Percentiles rank a stretch among this genome's conserved stretches.
These are phyloP conservation scores for Nanger granti DNA, from an alignment of 2,113 vertebrate species.

Conservation along the genomic window DNA sequence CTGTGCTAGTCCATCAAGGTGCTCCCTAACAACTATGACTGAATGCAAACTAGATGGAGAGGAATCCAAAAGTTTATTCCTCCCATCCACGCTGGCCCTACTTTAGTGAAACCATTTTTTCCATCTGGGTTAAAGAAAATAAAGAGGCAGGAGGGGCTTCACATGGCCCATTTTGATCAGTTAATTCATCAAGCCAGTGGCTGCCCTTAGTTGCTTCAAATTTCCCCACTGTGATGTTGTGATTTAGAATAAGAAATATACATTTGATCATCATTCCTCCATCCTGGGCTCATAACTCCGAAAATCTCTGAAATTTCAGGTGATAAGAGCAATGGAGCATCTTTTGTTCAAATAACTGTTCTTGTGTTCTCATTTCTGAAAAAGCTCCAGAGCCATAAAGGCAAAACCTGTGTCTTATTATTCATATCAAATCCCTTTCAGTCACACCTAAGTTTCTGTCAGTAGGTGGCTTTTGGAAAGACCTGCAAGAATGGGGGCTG, in stretches of 20 bases:
- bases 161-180: not conserved
- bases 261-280: not conserved
- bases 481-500: not conserved
- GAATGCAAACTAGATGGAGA: not conserved
- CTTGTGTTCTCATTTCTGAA: not conserved
- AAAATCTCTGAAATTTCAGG: not conserved
- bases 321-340: not conserved
- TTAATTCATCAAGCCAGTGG: not conserved
- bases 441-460: not conserved
- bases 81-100: not conserved
- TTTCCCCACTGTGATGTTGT: not conserved
- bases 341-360: not conserved
- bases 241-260: not conserved
- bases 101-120: not conserved
- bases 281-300: not conserved
- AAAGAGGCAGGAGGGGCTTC: not conserved
- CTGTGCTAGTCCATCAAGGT: not conserved
- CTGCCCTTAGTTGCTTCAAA: not conserved
- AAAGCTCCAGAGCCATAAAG: not conserved
- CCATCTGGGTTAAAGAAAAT: not conserved
- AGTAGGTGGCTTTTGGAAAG: not conserved
- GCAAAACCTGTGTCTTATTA: not conserved
- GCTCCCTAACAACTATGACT: accelerated
- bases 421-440: not conserved
- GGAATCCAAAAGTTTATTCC: not conserved